Evolutionary conservation across 2,113 vertebrate species (phyloP), one percentile per base, ranked within the genome.

Genomic region (Anarhynchus alexandrinus): DNA sequence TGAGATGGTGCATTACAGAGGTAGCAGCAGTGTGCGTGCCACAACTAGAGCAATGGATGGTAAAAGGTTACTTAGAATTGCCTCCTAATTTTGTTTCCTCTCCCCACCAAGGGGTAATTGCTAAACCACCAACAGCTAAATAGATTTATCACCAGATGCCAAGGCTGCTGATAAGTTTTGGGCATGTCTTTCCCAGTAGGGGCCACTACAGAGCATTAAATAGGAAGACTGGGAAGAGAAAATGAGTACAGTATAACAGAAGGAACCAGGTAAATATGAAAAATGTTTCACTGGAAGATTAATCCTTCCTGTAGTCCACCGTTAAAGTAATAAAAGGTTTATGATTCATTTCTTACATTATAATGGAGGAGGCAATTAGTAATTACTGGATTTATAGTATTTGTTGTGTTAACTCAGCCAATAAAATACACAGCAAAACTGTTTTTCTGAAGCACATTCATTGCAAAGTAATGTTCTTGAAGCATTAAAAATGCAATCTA

Each of bases 281-380:
- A 97, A 97, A 97, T 92, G 94, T 42, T 97, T 97, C 94, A 93
- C 69, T 88, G 91, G 97, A 96, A 97, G 96, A 98, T 96, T 94
- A 97, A 98, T 98, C 91, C 96, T 98, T 97, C 97, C 95, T 97
- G 86, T 72, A 97, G 97, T 97, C 97, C 97, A 97, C 95, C 36
- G 91, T 82, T 97, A 95, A 80, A 97, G 93, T 96, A 95, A 97
- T 98, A 98, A 98, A 98, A 97, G 95, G 93, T 96, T 97, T 98
- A 97, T 98, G 98, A 97, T 98, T 98, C 97, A 98, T 98, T 98
- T 98, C 97, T 97, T 97, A 96, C 96, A 95, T 97, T 97, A 98
- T 98, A 98, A 98, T 97, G 97, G 97, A 97, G 96, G 97, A 98
- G 97, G 97, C 97, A 98, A 98, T 98, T 98, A 98, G 98, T 97